These are phyloP conservation scores for Chironomus riparius DNA, from an alignment of 2,888 invertebrate species.

Conservation along the genomic window DNA sequence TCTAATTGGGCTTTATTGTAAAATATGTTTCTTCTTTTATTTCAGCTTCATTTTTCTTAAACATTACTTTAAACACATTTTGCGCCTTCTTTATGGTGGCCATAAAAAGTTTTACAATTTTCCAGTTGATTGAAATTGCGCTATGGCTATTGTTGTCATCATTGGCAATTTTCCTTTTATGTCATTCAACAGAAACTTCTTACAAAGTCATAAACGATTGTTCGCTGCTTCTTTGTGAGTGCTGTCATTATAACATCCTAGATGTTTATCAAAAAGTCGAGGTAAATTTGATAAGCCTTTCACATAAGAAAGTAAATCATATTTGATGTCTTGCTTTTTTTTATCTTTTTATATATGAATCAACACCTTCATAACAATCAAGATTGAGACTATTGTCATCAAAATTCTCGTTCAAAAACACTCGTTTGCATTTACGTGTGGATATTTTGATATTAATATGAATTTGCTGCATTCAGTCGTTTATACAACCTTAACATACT, in stretches of 20 bases:
- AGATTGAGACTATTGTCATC: conserved; percentile 1
- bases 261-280: conserved; percentile 12
- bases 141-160: conserved; percentile 4
- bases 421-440: conserved; percentile 1
- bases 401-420: conserved; percentile 10
- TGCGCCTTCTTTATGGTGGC: conserved; percentile 11
- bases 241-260: not conserved
- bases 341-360: no score
- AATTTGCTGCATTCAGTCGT: conserved; percentile 6
- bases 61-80: conserved; percentile 9
- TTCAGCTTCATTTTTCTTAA: conserved; percentile 10
- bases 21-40: not conserved
- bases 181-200: not conserved
- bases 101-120: conserved; percentile 14
- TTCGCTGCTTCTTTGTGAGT: not conserved
- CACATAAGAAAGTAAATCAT: not conserved
- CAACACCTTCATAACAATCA: not conserved
- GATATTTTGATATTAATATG: conserved; percentile 18
- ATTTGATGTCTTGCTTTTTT: not conserved
- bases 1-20: not conserved
- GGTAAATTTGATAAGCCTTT: not conserved
- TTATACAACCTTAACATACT: conserved; percentile 1
- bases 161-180: not conserved
- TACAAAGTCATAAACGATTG: conserved; percentile 9
- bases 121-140: conserved; percentile 12